Conservation (phyloP, 2,888 invertebrate species). For the Macroteleia sp. region DNA sequence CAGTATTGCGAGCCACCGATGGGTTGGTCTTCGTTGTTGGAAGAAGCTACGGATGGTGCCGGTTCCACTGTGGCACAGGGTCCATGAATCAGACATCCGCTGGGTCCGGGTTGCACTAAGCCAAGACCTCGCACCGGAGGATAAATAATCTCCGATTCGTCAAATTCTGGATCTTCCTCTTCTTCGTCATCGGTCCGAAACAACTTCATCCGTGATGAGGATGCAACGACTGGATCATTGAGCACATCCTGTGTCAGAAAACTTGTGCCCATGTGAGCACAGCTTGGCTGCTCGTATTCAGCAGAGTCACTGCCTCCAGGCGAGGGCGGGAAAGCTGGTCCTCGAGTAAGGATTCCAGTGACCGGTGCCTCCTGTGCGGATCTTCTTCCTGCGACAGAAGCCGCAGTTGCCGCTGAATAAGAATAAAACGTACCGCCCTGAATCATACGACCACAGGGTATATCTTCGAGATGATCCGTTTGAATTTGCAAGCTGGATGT, state of each 20-base stretch:
- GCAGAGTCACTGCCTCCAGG: slow-evolving; percentile 77
- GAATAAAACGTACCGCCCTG: slow-evolving; percentile 78
- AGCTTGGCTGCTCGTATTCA: slow-evolving; percentile 79
- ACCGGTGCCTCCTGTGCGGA: slow-evolving; percentile 63
- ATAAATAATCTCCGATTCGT: slow-evolving; percentile 79
- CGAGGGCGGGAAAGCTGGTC: slow-evolving; percentile 77
- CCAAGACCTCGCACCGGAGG: slow-evolving; percentile 68
- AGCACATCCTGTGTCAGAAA: slow-evolving; percentile 60
- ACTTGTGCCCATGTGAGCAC: slow-evolving; percentile 55
- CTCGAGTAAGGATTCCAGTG: slow-evolving; percentile 69
- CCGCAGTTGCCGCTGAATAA: slow-evolving; percentile 81
- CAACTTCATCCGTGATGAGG: slow-evolving; percentile 82
- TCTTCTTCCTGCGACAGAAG: slow-evolving; percentile 70
- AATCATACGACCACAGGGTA: slow-evolving; percentile 73
- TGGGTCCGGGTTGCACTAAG: slow-evolving; percentile 70
- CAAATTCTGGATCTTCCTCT: slow-evolving; percentile 84
- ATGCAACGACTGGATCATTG: slow-evolving; percentile 78
- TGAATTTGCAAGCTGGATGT: slow-evolving; percentile 75
- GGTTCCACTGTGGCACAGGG: slow-evolving; percentile 75
- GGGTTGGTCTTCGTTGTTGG: slow-evolving; percentile 79
- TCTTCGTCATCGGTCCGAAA: slow-evolving; percentile 85
- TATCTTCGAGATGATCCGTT: slow-evolving; percentile 66
- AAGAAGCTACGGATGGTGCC: slow-evolving; percentile 77
- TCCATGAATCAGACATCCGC: slow-evolving; percentile 79
- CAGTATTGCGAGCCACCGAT: slow-evolving; percentile 76